Percentiles rank a stretch among this genome's conserved stretches.
phyloP scores from a whole-genome alignment of 1,140 invertebrate species.

The Sminthurides bifidus region DNA sequence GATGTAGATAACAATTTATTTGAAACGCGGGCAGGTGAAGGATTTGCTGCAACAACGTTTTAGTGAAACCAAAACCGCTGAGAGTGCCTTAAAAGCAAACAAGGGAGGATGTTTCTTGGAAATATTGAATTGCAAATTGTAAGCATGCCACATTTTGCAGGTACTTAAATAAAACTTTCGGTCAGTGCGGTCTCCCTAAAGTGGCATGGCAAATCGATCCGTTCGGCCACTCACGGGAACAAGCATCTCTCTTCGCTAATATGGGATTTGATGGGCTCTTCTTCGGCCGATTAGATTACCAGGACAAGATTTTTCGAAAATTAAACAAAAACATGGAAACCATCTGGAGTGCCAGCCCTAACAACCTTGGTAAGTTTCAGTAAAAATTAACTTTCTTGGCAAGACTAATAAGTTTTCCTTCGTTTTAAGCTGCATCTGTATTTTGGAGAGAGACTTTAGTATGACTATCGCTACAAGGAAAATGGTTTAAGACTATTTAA shows the following conservation, averaged over 20 bases:
- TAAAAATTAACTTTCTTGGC: too few species aligned
- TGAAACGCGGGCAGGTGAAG: too few species aligned
- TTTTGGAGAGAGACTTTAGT: too few species aligned
- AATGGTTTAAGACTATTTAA: too few species aligned
- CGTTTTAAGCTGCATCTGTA: too few species aligned
- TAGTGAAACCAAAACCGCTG: too few species aligned
- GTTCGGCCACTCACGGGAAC: conserved; percentile 80
- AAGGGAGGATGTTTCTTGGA: background rate
- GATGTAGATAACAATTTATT: too few species aligned
- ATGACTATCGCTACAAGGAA: too few species aligned
- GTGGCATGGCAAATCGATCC: conserved; percentile 91
- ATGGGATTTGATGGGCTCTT: conserved; percentile 60
- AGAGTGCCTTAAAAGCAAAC: background rate
- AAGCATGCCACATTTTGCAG: conserved; percentile 8
- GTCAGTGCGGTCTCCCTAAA: conserved; percentile 61
- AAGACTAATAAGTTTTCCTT: too few species aligned
- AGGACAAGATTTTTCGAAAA: conserved; percentile 44
- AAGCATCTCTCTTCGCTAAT: conserved; percentile 70
- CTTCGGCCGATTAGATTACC: conserved; percentile 51
- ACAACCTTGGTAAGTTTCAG: conserved; percentile 24
- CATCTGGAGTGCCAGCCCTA: conserved; percentile 43
- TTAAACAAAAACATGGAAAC: conserved; percentile 47
- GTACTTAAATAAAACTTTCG: conserved; percentile 64
- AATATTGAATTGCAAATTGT: background rate
- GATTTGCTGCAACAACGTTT: too few species aligned